Evolutionary conservation across 2,888 invertebrate genomes (phyloP), one percentile per base, ranked within the genome.

Genomic region (Eulithis prunata): DNA sequence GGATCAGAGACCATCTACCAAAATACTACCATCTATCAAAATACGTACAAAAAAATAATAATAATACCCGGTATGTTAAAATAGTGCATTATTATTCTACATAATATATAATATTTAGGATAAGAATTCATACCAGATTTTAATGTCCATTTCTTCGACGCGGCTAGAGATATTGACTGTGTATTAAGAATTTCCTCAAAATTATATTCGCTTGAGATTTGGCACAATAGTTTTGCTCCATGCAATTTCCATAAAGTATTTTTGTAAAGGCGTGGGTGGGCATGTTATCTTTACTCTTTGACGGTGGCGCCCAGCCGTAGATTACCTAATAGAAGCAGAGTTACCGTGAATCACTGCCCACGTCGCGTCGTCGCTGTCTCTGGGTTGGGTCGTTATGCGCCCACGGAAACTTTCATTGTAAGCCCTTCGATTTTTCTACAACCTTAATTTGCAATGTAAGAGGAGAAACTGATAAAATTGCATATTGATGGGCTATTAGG

Each of bases 341-440:
- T 64, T 67, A 61, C 65, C 58, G 58, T 67, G 64, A 70, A 71
- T 54, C 62, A 69, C 71, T 61, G 56, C 70, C 71, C 68, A 71
- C 73, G 62, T 68, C 59, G 62, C 71, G 68, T 70, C 73, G 62
- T 68, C 59, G 62, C 62, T 53, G 57, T 63, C 58, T 69, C 56
- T 38, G 45, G 62, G 57, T 62, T 59, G 28, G 60, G 68, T 67
- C 70, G 61, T 63, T 64, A 62, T 63, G 59, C 71, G 69, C 73
- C 75, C 67, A 75, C 72, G 60, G 67, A 60, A 56, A 73, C 75
- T 75, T 75, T 75, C 74, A 65, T 72, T 71, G 62, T 56, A 49
- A 72, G 73, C 72, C 75, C 78, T 78, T 74, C 77, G 71, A 52
- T 53, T 66, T 64, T 64, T 66, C 56, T 64, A 64, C 59, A 64